Base-by-base conservation (phyloP, 2,888 invertebrate species). In the Rhingia rostrata region DNA sequence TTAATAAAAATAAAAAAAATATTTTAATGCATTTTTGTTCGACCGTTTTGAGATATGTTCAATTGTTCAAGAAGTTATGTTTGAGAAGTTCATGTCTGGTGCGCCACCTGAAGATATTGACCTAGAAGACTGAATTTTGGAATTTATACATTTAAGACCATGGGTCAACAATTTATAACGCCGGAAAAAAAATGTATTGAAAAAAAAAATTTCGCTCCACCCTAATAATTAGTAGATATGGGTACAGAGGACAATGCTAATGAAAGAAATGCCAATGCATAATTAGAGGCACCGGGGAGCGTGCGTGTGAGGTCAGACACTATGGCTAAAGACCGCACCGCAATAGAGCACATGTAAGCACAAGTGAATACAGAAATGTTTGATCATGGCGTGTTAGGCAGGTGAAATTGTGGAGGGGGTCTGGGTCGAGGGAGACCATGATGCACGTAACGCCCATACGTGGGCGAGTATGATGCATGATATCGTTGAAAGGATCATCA, bases 311-410 rank as follows among this genome's bases (percentile, higher is more conserved):
- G 12, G 22, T 39, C 66, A 41, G 66, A 66, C 41, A 66, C 41
- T 43, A 43, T 43, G 53, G 53, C 53, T 66, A 14, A 54, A 43
- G 66, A 66, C 66, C 32, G 53, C 51, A 53, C 53, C 30, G 7
- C 64, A 37, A 39, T 35, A 39, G 32, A 39, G 43, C 32, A 22
- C 33, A 6, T 32, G 64, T 39, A 53, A 51, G 64, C 64, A 64
- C 51, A 51, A 51, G 39, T 64, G 49, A 37, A 49, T 49, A 49
- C 49, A 63, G 22, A n/a, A 49, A 63, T 63, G 45, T 61, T 61
- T 61, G 35, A 49, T 43, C 63, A 63, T 63, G 47, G 64, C 37
- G 39, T 64, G 49, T 39, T 37, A 22, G 45, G 49, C 51, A 49
- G 64, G 37, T 64, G 51, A 45, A 10, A 51, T 10, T 64, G 64